A percentile compares a stretch with the other conserved stretches of the same genome.
Evolutionary conservation across 2,888 invertebrate species (phyloP).

Genomic region (Amphiduros pacificus): DNA sequence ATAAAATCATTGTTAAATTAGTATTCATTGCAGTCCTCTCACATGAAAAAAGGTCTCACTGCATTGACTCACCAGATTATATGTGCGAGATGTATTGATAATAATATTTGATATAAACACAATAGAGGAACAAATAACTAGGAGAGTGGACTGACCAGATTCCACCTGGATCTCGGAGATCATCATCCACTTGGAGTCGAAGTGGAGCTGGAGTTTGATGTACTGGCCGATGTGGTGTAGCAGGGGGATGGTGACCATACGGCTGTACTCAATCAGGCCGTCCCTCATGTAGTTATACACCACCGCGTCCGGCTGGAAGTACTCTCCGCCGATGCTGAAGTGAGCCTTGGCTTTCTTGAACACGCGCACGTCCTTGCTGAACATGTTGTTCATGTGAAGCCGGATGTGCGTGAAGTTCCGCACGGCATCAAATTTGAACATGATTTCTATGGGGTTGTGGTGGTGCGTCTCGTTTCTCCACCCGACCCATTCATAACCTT

Average conservation of each 20-base stretch:
- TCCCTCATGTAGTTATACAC: conserved; percentile 70
- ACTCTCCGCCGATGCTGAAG: conserved; percentile 76
- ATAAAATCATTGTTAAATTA: no score
- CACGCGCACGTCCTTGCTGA: conserved; percentile 81
- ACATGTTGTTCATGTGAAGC: conserved; percentile 83
- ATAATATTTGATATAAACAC: no score
- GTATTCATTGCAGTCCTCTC: no score
- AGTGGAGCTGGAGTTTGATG: conserved; percentile 75
- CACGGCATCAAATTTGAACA: conserved; percentile 85
- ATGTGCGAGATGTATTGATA: no score
- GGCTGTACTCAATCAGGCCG: conserved; percentile 76
- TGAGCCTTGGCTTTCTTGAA: conserved; percentile 70
- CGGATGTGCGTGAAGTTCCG: conserved; percentile 83
- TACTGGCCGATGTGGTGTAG: conserved; percentile 80
- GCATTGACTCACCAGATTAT: no score
- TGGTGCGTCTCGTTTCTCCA: conserved; percentile 72
- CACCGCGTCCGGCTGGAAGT: conserved; percentile 77
- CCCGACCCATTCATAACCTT: conserved; percentile 84
- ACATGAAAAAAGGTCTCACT: no score
- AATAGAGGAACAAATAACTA: no score
- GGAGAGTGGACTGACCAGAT: conserved; percentile 68
- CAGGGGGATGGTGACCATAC: conserved; percentile 80
- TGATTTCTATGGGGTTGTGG: conserved; percentile 71
- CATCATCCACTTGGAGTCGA: conserved; percentile 84
- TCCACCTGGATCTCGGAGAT: conserved; percentile 87